Base-by-base conservation (phyloP, 2,888 invertebrate species). In the Phoronis australis region DNA sequence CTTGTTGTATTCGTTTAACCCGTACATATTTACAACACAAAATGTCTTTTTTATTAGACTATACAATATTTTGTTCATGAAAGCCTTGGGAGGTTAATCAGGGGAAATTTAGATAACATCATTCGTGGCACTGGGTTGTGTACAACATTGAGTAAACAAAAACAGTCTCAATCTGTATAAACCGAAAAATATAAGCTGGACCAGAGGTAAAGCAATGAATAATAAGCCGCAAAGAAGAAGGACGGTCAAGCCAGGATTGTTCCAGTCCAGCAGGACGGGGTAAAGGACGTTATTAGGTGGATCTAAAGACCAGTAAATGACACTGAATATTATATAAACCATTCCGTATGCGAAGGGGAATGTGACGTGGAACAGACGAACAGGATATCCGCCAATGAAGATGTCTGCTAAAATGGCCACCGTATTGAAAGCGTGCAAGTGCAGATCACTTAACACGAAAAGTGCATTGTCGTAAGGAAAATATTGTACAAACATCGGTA, bases 221-320 rank as follows among this genome's bases (percentile, higher is more conserved):
- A 52, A 50, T 21, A 68, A 15, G 1, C 57, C 45, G 12, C 52
- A 27, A 4, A 59, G 49, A 12, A 64, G 44, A 0, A 52, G 50
- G 2, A 50, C 20, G 9, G 65, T 60, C 26, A 49, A 44, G 1
- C 57, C 62, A 0, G 69, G 66, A 9, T 61, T 45, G 46, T 65
- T 70, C 69, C 71, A 73, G 48, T 73, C 72, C 18, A 73, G 47
- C 2, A 73, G 62, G 4, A 49, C 50, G 0, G 59, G 57, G 48
- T 73, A 73, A 1, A 73, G 45, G 3, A 72, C 65, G 40, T 65
- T 59, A n/a, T 54, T 55, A 6, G 46, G 44, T n/a, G 57, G 62
- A 47, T 72, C 69, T 2, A 44, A 31, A 2, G 58, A 54, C 69
- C 69, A 73, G 47, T 61, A 66, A 18, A 65, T 59, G 22, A 56